Evolutionary conservation across 1,140 invertebrate genomes (phyloP), one percentile per base, ranked within the genome.

Genomic region (Steinernema khuongi): DNA sequence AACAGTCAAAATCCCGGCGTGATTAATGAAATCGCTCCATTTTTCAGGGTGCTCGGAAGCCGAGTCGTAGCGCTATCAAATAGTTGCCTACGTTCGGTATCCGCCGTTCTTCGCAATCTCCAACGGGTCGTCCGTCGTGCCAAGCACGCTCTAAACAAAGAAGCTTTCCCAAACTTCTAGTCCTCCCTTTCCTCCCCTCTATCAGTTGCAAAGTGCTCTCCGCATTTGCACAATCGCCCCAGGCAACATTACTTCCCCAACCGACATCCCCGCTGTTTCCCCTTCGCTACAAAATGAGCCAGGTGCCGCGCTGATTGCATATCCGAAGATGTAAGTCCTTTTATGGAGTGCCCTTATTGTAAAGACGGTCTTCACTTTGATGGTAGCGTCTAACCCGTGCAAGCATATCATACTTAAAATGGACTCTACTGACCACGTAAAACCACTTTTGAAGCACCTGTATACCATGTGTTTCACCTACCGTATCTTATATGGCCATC

Each of bases 41-140:
- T 60, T 60, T n/a, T 60, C 22, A 60, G 50, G 50, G 4, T 60
- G 7, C 14, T 60, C 50, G 50, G 50, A 17, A 60, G 19, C 50
- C 50, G 50, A 60, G 26, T 60, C 50, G 50, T 60, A 60, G 50
- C 50, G 26, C 50, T 60, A 60, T 60, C 50, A 60, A 60, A 60
- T 60, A 60, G 50, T 60, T 60, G 50, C 50, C 11, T 60, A 60
- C 50, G 50, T 14, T 60, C 50, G 50, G 50, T 60, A 60, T 17
- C 50, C 50, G 50, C 22, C 7, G 36, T 41, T 41, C n/a, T 41
- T 41, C 50, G 7, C 2, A n/a, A 14, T 60, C 50, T 60, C 7
- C 14, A n/a, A 14, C 50, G 50, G 50, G 50, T 60, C 50, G 26
- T 60, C 26, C 50, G 50, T 26, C 50, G 50, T 60, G 50, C 50